A percentile compares a stretch with the other conserved stretches of the same genome.
These are phyloP conservation scores for Amphilophus citrinellus DNA, from an alignment of 2,113 vertebrate genomes.

Conservation along the genomic window DNA sequence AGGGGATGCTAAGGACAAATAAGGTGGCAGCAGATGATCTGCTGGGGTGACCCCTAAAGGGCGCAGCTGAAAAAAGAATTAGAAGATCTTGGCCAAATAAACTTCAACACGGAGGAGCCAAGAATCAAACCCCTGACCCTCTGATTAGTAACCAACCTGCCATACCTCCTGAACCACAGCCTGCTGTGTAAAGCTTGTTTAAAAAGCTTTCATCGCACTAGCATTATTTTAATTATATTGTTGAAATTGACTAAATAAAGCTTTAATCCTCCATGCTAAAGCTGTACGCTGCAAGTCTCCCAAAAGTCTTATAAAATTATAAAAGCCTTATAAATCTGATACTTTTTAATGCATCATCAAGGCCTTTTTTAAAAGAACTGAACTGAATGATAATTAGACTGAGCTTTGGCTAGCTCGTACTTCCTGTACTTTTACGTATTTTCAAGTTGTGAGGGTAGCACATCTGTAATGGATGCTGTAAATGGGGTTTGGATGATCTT, in stretches of 20 bases:
- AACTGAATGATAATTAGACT: background rate
- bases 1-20: rapidly evolving
- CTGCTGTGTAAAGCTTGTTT: background rate
- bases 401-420: background rate
- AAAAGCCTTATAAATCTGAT: background rate
- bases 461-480: background rate
- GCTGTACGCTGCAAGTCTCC: background rate
- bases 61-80: background rate
- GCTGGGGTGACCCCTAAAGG: background rate
- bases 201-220: background rate
- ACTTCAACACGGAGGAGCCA: background rate
- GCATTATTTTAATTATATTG: background rate
- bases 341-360: background rate
- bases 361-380: background rate
- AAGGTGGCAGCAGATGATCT: too few relatives aligned
- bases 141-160: background rate
- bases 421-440: background rate
- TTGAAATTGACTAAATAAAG: background rate
- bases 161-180: background rate
- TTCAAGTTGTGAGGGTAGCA: background rate
- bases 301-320: background rate
- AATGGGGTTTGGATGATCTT: background rate
- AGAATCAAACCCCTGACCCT: background rate
- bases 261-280: background rate
- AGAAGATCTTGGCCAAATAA: background rate